phyloP scores from a whole-genome alignment of 1,140 invertebrate species.

The Sinella curviseta region DNA sequence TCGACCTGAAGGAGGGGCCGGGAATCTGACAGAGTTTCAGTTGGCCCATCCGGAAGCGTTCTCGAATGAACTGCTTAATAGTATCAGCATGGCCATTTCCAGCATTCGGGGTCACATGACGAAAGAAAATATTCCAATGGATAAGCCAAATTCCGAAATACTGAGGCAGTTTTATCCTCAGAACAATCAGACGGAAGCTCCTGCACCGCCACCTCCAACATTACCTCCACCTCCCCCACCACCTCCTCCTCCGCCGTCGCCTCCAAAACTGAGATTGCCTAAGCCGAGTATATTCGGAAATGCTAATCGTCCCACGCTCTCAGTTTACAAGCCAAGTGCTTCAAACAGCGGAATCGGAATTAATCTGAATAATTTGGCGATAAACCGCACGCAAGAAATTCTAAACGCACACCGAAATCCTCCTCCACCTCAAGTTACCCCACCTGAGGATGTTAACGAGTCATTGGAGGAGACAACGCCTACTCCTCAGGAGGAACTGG shows the following conservation, averaged over 20 bases:
- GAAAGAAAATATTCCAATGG: not conserved
- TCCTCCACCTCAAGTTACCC: not conserved
- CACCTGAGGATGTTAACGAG: not conserved
- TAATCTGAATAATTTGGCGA: not conserved
- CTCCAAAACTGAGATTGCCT: not conserved
- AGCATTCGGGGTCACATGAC: not conserved
- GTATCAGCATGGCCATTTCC: not conserved
- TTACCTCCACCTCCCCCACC: not conserved
- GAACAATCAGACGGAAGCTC: not conserved
- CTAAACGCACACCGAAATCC: no score
- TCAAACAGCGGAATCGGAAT: not conserved
- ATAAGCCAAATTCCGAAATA: not conserved
- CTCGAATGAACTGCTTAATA: not conserved
- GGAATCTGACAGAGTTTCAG: not conserved
- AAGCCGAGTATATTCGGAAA: not conserved
- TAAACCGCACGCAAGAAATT: not conserved
- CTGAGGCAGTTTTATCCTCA: not conserved
- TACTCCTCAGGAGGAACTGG: not conserved
- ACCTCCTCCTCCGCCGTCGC: not conserved
- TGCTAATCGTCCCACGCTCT: not conserved
- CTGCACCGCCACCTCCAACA: no score
- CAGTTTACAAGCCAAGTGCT: not conserved
- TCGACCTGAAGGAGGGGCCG: not conserved
- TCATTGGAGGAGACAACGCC: not conserved
- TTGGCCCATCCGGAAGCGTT: not conserved